Evolutionary conservation across 2,797 vertebrate genomes (phyloP), one percentile per base, ranked within the genome.

Genomic region (Craterocephalus amniculus): DNA sequence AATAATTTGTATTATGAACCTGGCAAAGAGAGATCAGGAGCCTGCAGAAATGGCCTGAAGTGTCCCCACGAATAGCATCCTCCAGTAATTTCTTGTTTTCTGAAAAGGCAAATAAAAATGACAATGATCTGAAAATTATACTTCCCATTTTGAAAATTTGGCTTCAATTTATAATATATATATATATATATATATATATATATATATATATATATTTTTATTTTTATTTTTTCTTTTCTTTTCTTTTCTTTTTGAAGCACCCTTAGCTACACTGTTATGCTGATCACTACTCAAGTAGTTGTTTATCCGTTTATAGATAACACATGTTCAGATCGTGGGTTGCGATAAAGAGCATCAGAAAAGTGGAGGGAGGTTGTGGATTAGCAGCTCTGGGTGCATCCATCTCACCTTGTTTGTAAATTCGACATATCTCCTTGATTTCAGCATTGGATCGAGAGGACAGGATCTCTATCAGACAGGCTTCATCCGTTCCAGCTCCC

Each of bases 401-500:
- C 18, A 43, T 63, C 84, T 81, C 59, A 99, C 98, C 97, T 92
- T 94, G 51, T 95, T 97, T 98, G 92, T 95, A 99, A 83, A 95
- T 43, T 48, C 89, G 91, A 89, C 24, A 95, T 90, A 99, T 94
- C 80, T 97, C 96, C 62, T 79, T 95, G 88, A 99, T 96, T 86
- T 99, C 96, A 2, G 90, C 90, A 0, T 99, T 99, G 76, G 92
- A 95, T 63, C 97, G 96, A 51, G 98, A 99, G 29, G 97, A 94
- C 51, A 99, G 86, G 90, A 99, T 97, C 93, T 99, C 98, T 58
- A 99, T 98, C 74, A 99, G 94, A 85, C 98, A 99, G 55, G 96
- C 96, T 87, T 99, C 97, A 65, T 99, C 98, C 1, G 98, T 99
- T 81, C 98, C 98, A 9, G 96, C 95, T 0, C 98, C 98, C 98